Evolutionary conservation across 2,797 vertebrate species (phyloP).

Genomic region (Rhodeus uyekii): DNA sequence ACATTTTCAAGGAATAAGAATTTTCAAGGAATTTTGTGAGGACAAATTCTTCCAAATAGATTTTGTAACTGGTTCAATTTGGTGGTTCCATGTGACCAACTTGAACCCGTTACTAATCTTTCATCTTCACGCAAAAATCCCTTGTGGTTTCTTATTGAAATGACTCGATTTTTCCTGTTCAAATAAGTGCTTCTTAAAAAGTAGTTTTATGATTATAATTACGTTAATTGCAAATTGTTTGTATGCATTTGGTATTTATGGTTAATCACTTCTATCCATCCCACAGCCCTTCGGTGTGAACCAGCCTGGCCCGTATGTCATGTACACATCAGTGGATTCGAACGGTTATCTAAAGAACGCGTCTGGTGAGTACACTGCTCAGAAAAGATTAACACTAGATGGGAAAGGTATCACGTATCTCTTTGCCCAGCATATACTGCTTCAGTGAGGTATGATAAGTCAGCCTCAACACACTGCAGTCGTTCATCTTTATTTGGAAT

Average conservation of each 20-base stretch:
- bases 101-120: too few relatives aligned
- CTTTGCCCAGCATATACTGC: not conserved
- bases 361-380: constrained; percentile 81
- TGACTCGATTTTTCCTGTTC: too few relatives aligned
- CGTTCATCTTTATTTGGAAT: not conserved
- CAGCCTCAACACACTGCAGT: constrained; percentile 1
- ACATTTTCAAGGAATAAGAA: too few relatives aligned
- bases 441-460: not conserved
- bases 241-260: constrained; percentile 2
- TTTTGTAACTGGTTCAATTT: too few relatives aligned
- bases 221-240: not conserved
- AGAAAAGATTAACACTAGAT: constrained; percentile 11
- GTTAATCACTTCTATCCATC: constrained; percentile 31
- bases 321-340: constrained; percentile 94
- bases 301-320: constrained; percentile 96
- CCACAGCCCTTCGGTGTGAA: constrained; percentile 96
- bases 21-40: too few relatives aligned
- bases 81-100: too few relatives aligned
- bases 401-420: constrained; percentile 12
- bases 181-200: not conserved
- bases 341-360: constrained; percentile 94
- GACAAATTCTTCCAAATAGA: too few relatives aligned
- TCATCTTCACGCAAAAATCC: too few relatives aligned
- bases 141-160: too few relatives aligned
- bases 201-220: not conserved